phyloP scores from a whole-genome alignment of 37 sponge, comb jelly and placozoan species.

The Agelas oroides region DNA sequence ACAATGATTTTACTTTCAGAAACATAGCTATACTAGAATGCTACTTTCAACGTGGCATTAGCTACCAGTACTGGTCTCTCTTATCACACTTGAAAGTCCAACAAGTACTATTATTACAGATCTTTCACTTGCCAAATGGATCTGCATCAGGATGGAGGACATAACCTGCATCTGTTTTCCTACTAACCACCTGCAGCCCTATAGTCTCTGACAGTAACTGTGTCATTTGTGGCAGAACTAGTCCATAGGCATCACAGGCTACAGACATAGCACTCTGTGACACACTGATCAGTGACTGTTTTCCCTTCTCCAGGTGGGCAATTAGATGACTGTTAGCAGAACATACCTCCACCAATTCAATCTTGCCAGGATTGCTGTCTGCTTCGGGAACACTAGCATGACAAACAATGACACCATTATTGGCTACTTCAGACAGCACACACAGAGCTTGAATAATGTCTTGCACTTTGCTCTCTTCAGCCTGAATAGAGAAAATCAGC shows the following conservation, averaged over 20 bases:
- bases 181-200: background rate
- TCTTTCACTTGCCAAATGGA: slow-evolving; percentile 13
- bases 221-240: background rate
- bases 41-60: too few relatives aligned
- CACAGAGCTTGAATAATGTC: background rate
- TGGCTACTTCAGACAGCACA: background rate
- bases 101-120: too few relatives aligned
- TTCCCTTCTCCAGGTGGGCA: background rate
- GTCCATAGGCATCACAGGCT: background rate
- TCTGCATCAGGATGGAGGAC: slow-evolving; percentile 22
- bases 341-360: slow-evolving; percentile 8
- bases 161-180: slow-evolving; percentile 13
- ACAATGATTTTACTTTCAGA: too few relatives aligned
- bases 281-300: background rate
- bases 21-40: too few relatives aligned
- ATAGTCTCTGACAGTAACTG: background rate
- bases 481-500: background rate
- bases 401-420: background rate
- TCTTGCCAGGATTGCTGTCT: background rate
- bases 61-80: too few relatives aligned
- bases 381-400: background rate
- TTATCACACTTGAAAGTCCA: too few relatives aligned
- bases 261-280: background rate
- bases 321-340: background rate
- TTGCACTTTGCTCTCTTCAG: background rate